Percentiles rank a stretch among this genome's conserved stretches.
phyloP scores from a whole-genome alignment of 2,113 vertebrate genomes.

The Mystacornis crossleyi region DNA sequence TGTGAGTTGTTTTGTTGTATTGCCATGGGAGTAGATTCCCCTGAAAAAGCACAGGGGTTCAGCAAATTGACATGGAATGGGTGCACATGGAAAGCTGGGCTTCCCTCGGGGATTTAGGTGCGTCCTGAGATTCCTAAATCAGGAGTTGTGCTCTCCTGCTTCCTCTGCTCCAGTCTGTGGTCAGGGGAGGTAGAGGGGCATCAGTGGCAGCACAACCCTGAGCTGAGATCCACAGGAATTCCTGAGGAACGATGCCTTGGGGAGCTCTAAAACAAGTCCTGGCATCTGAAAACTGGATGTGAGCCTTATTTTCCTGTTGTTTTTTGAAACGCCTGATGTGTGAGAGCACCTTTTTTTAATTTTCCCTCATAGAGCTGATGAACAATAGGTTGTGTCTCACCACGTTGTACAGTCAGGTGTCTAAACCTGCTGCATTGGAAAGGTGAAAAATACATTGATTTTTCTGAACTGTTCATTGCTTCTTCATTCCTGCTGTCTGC shows the following conservation, averaged over 20 bases:
- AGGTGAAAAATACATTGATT: not conserved
- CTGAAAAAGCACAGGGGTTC: not conserved
- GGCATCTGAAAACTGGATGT: not conserved
- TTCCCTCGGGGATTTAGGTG: fast-evolving
- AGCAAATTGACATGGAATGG: not conserved
- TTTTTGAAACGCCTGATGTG: not conserved
- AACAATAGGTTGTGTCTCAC: not conserved
- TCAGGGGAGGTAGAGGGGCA: not conserved
- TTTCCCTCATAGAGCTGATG: not conserved
- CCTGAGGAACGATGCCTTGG: not conserved
- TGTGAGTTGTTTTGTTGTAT: fast-evolving
- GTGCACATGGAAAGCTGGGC: fast-evolving
- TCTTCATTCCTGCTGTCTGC: not conserved
- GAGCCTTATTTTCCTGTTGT: not conserved
- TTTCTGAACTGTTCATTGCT: not conserved
- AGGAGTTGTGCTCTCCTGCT: not conserved
- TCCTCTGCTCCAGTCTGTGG: fast-evolving
- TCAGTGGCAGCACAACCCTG: not conserved
- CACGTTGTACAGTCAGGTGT: not conserved
- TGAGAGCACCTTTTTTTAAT: not conserved
- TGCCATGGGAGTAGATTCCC: not conserved
- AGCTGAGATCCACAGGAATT: not conserved
- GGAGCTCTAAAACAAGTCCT: not conserved
- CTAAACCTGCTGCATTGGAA: not conserved
- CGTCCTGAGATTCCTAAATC: fast-evolving